These are phyloP conservation scores for Tokudaia muenninki DNA, from an alignment of 2,797 vertebrate species.

Conservation along the genomic window DNA sequence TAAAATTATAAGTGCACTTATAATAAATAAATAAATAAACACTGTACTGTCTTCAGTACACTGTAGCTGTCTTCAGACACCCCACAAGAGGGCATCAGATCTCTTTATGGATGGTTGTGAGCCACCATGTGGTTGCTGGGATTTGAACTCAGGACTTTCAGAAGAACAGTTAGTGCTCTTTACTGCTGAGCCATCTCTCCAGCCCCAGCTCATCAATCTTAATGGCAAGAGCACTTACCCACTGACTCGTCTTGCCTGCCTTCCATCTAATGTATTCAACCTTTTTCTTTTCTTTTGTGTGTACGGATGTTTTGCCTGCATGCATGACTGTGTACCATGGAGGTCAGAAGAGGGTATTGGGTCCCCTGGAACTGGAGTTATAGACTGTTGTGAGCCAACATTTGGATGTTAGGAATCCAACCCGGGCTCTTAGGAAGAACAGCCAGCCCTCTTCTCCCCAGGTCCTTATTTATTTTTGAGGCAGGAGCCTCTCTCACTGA, in stretches of 20 bases:
- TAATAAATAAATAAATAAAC: no score
- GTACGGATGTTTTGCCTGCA: not conserved
- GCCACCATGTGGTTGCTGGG: no score
- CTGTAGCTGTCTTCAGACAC: no score
- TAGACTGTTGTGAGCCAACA: not conserved
- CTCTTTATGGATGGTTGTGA: no score
- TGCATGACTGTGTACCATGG: not conserved
- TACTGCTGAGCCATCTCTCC: no score
- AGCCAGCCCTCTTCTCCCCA: not conserved
- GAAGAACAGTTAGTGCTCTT: no score
- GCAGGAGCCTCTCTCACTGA: not conserved
- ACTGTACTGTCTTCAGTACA: no score
- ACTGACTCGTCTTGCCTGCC: no score
- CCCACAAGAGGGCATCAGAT: no score
- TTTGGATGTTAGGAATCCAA: not conserved
- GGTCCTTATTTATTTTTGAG: not conserved
- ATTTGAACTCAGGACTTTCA: no score
- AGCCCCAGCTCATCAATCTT: not conserved
- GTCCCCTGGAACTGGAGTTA: not conserved
- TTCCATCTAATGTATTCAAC: no score
- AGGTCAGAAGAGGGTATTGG: not conserved
- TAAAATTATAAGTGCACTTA: no score
- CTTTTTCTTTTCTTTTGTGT: not conserved
- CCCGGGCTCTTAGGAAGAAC: not conserved
- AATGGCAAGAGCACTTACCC: not conserved